phyloP scores from a whole-genome alignment of 2,113 vertebrate genomes.

The Clarias gariepinus region DNA sequence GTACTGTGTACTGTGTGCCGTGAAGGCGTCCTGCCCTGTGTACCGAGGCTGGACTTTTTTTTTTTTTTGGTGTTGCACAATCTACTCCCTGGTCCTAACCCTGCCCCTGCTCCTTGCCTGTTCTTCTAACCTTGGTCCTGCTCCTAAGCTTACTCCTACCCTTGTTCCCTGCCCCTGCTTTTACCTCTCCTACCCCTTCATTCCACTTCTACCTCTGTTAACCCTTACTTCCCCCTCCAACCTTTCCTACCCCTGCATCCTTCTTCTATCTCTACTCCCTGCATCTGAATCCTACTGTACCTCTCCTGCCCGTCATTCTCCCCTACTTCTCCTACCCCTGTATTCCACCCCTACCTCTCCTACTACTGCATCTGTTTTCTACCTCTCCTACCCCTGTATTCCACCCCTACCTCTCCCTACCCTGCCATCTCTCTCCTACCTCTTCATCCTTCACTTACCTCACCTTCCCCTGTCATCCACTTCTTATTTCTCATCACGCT shows the following conservation, averaged over 20 bases:
- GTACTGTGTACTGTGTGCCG: neutral
- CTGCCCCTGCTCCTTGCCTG: neutral
- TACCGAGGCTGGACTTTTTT: conserved; percentile 42
- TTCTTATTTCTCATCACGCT: no score
- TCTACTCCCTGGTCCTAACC: no score
- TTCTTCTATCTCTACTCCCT: neutral
- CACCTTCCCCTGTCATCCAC: neutral
- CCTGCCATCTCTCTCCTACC: neutral
- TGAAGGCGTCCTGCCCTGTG: conserved; percentile 29
- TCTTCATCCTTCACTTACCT: neutral
- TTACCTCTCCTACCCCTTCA: neutral
- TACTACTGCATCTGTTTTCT: neutral
- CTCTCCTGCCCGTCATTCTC: no score
- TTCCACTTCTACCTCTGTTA: no score
- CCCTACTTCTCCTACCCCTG: neutral
- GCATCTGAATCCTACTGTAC: neutral
- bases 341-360: neutral
- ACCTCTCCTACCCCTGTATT: neutral
- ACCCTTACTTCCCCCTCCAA: neutral
- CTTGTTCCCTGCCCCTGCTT: neutral
- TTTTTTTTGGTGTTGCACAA: conserved; percentile 35
- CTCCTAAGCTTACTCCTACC: neutral
- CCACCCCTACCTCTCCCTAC: neutral
- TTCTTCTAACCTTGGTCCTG: neutral
- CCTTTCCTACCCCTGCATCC: neutral